These are phyloP conservation scores for Mystacornis crossleyi DNA, from an alignment of 2,113 vertebrate species.

Conservation along the genomic window DNA sequence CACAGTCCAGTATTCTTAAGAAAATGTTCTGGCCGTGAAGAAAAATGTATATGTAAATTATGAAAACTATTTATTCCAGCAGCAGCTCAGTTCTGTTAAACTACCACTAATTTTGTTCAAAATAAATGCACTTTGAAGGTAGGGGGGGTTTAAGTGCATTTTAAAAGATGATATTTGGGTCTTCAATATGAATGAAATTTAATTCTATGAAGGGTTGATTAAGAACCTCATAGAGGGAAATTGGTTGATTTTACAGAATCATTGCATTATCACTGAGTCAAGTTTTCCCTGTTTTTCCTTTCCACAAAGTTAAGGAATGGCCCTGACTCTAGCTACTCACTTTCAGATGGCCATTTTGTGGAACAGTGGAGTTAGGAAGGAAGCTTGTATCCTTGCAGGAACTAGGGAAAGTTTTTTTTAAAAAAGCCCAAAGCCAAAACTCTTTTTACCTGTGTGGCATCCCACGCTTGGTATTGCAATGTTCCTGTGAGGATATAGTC, in stretches of 20 bases:
- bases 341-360: background rate
- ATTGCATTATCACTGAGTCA: no score
- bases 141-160: rapidly evolving
- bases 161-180: background rate
- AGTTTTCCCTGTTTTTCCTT: background rate
- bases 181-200: background rate
- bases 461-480: conserved; percentile 89
- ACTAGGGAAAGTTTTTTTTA: background rate
- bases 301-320: background rate
- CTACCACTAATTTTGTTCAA: background rate
- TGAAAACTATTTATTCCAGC: background rate
- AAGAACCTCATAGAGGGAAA: background rate
- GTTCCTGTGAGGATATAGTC: conserved; percentile 87
- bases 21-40: background rate
- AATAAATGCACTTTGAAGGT: background rate
- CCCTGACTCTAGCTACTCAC: rapidly evolving
- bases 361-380: background rate
- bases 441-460: conserved; percentile 80
- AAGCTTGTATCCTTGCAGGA: background rate
- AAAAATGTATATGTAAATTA: background rate
- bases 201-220: background rate
- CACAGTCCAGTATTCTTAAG: background rate
- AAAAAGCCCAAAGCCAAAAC: background rate
- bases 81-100: background rate
- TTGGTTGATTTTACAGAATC: background rate